A percentile compares a stretch with the other conserved stretches of the same genome.
Evolutionary conservation across 2,888 invertebrate species (phyloP).

Genomic region (Nemotelus nigrinus): DNA sequence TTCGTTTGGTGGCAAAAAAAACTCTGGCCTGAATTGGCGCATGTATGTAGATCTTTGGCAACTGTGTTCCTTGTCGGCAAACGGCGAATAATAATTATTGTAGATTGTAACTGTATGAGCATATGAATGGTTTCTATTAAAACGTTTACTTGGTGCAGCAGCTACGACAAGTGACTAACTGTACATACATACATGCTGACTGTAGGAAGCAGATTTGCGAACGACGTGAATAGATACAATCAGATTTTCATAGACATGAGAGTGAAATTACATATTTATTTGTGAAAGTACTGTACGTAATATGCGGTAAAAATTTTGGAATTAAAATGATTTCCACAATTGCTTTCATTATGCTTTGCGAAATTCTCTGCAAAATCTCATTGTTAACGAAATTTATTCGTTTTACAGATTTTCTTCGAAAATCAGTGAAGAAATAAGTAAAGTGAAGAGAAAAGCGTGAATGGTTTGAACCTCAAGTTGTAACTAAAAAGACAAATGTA

Average conservation of each 20-base stretch:
- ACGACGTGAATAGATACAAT: not conserved
- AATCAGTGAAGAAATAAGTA: too few species aligned
- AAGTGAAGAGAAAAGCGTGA: too few species aligned
- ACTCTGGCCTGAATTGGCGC: not conserved
- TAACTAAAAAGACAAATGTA: too few species aligned
- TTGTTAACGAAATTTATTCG: too few species aligned
- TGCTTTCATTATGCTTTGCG: not conserved
- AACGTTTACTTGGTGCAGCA: not conserved
- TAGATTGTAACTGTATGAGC: conserved; percentile 7
- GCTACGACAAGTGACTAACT: not conserved
- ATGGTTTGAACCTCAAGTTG: too few species aligned
- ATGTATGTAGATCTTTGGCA: not conserved
- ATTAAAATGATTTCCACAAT: conserved; percentile 28
- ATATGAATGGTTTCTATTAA: conserved; percentile 37
- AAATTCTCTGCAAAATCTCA: too few species aligned
- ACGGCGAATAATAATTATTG: conserved; percentile 19
- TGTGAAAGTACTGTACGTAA: not conserved
- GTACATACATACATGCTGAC: not conserved
- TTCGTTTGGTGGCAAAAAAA: conserved; percentile 15
- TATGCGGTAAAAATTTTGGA: not conserved
- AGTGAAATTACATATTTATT: too few species aligned
- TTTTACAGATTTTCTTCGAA: too few species aligned
- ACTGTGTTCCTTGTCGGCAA: not conserved
- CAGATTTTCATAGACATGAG: too few species aligned
- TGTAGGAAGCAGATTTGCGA: not conserved